Percentiles rank a stretch among this genome's conserved stretches.
phyloP scores from a whole-genome alignment of 2,113 vertebrate species.

The Plecturocebus donacophilus region DNA sequence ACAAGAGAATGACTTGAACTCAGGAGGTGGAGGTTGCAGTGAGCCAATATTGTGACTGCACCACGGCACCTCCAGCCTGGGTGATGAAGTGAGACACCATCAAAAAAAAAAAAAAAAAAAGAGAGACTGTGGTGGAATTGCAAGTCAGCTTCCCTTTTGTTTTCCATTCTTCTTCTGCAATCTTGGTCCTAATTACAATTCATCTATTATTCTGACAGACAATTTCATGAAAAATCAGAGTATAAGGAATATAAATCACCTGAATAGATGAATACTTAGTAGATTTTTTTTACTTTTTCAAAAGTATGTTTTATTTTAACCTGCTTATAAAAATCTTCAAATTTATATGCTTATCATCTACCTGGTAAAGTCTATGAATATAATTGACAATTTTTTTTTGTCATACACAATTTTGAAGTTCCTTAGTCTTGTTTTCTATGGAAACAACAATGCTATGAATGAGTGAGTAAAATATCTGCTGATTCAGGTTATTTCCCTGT shows the following conservation, averaged over 20 bases:
- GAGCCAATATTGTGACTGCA: no score
- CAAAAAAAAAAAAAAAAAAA: no score
- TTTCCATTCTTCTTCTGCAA: neutral
- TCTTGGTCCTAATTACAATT: neutral
- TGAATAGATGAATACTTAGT: neutral
- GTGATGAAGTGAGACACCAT: no score
- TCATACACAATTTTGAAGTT: neutral
- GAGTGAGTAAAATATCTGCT: neutral
- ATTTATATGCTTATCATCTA: neutral
- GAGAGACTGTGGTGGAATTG: neutral
- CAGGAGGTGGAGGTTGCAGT: no score
- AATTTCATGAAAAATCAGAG: neutral
- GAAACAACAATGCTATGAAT: neutral
- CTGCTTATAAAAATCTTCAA: neutral
- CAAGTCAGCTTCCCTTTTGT: neutral
- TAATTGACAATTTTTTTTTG: neutral
- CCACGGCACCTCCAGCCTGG: rapidly evolving
- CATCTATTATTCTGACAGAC: neutral
- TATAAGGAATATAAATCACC: neutral
- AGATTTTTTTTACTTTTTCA: neutral
- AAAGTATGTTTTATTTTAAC: neutral
- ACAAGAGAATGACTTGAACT: no score
- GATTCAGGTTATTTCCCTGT: neutral
- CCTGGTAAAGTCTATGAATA: neutral
- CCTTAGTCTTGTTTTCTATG: no score